These are phyloP conservation scores for Papilio aristodemus DNA, from an alignment of 1,140 invertebrate genomes.

Conservation along the genomic window DNA sequence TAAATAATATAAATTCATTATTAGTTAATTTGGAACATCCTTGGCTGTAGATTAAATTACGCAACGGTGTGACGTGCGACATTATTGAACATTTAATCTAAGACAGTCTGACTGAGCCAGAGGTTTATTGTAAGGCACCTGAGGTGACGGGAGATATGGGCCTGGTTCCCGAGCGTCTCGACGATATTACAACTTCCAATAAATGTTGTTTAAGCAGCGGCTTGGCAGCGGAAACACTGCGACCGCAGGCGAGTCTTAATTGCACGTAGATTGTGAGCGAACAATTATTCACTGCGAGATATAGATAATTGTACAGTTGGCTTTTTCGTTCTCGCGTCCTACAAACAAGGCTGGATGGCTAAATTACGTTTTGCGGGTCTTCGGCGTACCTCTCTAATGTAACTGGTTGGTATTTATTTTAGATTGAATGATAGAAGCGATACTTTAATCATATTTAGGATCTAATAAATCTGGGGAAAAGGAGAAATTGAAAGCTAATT, in stretches of 20 bases:
- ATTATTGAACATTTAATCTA: constrained; percentile 42
- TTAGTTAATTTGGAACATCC: no score
- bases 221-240: constrained; percentile 22
- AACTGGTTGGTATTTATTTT: no score
- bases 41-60: neutral
- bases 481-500: no score
- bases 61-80: constrained; percentile 36
- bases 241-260: neutral
- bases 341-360: neutral
- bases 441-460: no score
- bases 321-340: neutral
- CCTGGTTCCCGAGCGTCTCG: neutral
- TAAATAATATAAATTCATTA: no score
- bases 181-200: constrained; percentile 11
- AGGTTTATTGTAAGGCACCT: constrained; percentile 44
- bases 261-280: neutral
- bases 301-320: constrained; percentile 1
- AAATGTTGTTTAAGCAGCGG: constrained; percentile 19
- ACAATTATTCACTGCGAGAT: neutral
- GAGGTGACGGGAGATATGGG: constrained; percentile 43
- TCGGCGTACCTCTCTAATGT: no score
- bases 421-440: no score
- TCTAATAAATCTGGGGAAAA: no score
- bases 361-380: no score
- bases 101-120: constrained; percentile 33